These are phyloP conservation scores for Pectinophora gossypiella DNA, from an alignment of 1,140 invertebrate genomes.

Conservation along the genomic window DNA sequence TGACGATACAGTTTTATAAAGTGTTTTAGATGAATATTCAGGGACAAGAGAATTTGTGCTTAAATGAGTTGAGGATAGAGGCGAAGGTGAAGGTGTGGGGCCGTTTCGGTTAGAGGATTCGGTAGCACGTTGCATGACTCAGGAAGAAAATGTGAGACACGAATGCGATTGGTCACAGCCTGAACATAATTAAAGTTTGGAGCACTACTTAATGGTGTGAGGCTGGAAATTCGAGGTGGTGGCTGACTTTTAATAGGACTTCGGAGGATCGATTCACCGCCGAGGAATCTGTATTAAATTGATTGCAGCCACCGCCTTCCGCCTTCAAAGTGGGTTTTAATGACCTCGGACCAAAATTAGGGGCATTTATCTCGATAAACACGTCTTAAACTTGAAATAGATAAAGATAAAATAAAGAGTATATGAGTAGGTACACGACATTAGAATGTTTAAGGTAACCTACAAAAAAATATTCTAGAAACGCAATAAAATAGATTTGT, in stretches of 20 bases:
- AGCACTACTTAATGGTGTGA: slow-evolving; percentile 71
- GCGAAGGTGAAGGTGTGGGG: slow-evolving; percentile 13
- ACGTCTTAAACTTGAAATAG: too few relatives aligned
- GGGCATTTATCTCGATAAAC: too few relatives aligned
- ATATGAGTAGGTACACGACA: too few relatives aligned
- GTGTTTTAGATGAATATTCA: slow-evolving; percentile 37
- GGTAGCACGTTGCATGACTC: slow-evolving; percentile 73
- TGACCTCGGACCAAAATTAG: too few relatives aligned
- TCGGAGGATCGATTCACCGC: slow-evolving; percentile 60
- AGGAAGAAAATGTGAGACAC: slow-evolving; percentile 65
- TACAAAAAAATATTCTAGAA: too few relatives aligned
- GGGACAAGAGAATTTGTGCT: slow-evolving; percentile 41
- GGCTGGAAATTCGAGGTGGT: slow-evolving; percentile 70
- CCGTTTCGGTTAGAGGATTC: slow-evolving; percentile 42
- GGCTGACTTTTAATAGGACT: slow-evolving; percentile 71
- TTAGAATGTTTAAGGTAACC: too few relatives aligned
- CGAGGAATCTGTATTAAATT: slow-evolving; percentile 63
- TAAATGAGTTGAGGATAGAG: slow-evolving; percentile 35
- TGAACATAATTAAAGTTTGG: slow-evolving; percentile 74
- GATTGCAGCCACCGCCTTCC: slow-evolving; percentile 29
- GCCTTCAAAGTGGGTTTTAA: too few relatives aligned
- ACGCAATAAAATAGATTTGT: too few relatives aligned
- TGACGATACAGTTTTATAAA: slow-evolving; percentile 36
- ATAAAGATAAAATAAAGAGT: too few relatives aligned
- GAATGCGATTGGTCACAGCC: slow-evolving; percentile 72